Conservation (phyloP, 2,888 invertebrate genomes). For the Eilema caniola region DNA sequence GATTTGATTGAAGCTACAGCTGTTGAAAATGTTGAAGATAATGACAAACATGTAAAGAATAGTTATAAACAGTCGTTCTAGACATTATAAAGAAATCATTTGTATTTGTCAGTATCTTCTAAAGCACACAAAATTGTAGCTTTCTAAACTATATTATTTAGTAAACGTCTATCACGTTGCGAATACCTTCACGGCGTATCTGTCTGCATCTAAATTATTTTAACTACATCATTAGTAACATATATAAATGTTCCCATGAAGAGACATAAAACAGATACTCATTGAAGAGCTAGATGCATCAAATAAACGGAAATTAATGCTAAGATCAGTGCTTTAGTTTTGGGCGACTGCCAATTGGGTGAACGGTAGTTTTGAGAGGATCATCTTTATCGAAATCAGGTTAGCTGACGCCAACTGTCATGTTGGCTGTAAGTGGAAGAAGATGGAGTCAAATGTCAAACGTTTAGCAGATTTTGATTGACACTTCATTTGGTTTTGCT, state of each 20-base stretch:
- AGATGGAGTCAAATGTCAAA: slow-evolving; percentile 6
- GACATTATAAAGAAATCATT: background rate
- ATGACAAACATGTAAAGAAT: slow-evolving; percentile 8
- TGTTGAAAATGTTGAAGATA: slow-evolving; percentile 28
- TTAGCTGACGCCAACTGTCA: slow-evolving; percentile 28
- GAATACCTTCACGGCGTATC: slow-evolving; percentile 6
- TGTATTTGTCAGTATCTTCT: background rate
- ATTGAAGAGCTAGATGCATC: slow-evolving; percentile 51
- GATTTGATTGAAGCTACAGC: slow-evolving; percentile 44
- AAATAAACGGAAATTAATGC: slow-evolving; percentile 71
- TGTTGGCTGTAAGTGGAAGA: slow-evolving; percentile 7
- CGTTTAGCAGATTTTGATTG: slow-evolving; percentile 10
- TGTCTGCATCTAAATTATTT: slow-evolving; percentile 20
- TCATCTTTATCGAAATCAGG: slow-evolving; percentile 33
- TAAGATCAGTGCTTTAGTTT: slow-evolving; percentile 59
- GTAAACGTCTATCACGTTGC: slow-evolving; percentile 5
- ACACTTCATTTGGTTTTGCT: background rate
- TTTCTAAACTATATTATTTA: background rate
- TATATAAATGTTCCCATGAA: slow-evolving; percentile 28
- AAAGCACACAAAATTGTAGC: background rate
- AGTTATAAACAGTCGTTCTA: background rate
- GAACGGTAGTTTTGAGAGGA: slow-evolving; percentile 37
- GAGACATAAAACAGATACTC: slow-evolving; percentile 48
- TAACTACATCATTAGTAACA: slow-evolving; percentile 26
- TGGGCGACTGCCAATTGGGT: slow-evolving; percentile 73